A percentile compares a stretch with the other conserved stretches of the same genome.
Conservation (phyloP, 2,888 invertebrate genomes). For the Cosmorhoe ocellata region DNA sequence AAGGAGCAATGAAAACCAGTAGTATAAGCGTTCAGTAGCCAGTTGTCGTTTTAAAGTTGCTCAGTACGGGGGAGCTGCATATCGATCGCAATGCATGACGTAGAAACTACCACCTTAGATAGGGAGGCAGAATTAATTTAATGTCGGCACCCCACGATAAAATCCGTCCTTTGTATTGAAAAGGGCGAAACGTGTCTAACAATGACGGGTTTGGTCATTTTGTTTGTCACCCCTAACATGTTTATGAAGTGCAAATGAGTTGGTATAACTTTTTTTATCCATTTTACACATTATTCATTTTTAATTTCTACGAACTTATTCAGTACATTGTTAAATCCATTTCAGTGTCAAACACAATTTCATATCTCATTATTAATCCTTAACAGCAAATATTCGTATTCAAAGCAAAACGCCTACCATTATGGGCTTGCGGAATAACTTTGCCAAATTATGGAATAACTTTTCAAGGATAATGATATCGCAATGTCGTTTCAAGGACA, state of each 20-base stretch:
- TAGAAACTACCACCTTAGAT: constrained; percentile 34
- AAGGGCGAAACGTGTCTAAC: constrained; percentile 16
- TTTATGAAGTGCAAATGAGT: constrained; percentile 7
- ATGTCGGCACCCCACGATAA: constrained; percentile 29
- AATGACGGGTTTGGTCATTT: constrained; percentile 9
- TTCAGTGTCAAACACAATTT: not conserved
- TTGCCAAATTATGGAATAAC: constrained; percentile 9
- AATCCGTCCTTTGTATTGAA: constrained; percentile 25
- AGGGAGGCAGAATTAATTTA: constrained; percentile 20
- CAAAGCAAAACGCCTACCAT: not conserved
- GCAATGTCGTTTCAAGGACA: constrained; percentile 9
- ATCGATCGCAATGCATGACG: constrained; percentile 56
- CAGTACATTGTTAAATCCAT: no score
- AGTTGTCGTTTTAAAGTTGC: constrained; percentile 14
- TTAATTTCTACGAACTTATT: no score
- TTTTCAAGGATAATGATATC: constrained; percentile 2
- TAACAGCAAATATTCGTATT: constrained; percentile 10
- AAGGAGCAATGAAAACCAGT: constrained; percentile 3
- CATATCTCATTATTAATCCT: not conserved
- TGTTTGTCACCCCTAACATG: constrained; percentile 7
- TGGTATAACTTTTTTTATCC: not conserved
- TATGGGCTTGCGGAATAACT: constrained; percentile 9
- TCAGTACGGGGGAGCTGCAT: constrained; percentile 36
- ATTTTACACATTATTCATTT: not conserved
- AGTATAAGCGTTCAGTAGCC: constrained; percentile 14